Conservation (phyloP, 1,140 invertebrate species). For the Phymastichus coffea region DNA sequence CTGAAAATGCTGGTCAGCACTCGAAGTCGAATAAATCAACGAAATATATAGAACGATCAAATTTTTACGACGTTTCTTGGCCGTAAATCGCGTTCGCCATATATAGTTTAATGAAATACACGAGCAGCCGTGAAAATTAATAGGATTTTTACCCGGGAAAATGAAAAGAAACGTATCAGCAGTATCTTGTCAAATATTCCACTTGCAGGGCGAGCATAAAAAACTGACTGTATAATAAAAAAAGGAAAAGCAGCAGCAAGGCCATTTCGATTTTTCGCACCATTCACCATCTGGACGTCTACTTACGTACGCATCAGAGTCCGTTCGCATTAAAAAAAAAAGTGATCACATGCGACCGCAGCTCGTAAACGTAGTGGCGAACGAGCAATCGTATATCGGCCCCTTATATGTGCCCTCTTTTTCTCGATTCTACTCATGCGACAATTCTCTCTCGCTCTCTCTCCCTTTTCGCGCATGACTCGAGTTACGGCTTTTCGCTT, state of each 20-base stretch:
- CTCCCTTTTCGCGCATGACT: not conserved
- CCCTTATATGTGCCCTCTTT: not conserved
- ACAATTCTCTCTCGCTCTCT: constrained; percentile 4
- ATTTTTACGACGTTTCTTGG: not conserved
- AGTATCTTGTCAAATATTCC: too few species aligned
- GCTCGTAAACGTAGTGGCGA: constrained; percentile 11
- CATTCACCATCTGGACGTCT: not conserved
- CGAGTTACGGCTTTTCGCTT: constrained; percentile 8
- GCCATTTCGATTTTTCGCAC: not conserved
- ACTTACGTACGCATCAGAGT: not conserved
- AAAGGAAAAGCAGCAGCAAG: too few species aligned
- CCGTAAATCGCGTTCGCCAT: not conserved
- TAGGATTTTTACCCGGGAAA: too few species aligned
- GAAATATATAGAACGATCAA: too few species aligned
- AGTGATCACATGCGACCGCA: not conserved
- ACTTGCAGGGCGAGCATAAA: too few species aligned
- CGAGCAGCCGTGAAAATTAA: not conserved
- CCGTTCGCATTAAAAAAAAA: constrained; percentile 4
- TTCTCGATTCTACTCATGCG: not conserved
- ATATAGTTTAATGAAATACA: constrained; percentile 1
- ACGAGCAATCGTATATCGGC: constrained; percentile 9
- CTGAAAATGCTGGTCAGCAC: too few species aligned
- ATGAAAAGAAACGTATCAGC: too few species aligned
- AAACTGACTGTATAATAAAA: constrained; percentile 4
- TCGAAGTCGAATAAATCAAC: too few species aligned